Evolutionary conservation across 2,113 vertebrate genomes (phyloP).

Genomic region (Actenoides lindsayi): DNA sequence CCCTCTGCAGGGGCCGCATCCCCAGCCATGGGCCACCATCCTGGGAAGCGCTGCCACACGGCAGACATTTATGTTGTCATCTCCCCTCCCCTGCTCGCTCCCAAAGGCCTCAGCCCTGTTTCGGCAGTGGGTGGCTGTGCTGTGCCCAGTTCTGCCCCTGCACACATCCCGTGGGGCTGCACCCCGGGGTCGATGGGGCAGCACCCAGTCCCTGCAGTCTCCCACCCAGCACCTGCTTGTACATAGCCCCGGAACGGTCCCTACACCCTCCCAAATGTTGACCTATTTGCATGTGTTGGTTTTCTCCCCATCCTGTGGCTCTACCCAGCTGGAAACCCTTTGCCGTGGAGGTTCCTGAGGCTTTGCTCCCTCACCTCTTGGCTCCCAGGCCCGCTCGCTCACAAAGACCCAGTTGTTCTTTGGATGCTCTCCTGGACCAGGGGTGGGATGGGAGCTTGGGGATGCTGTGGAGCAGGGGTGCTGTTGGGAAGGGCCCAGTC

Average conservation of each 20-base stretch:
- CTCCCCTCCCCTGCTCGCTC: not conserved
- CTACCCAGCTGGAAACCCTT: not conserved
- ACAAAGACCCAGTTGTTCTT: not conserved
- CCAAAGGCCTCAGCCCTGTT: not conserved
- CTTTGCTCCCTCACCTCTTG: not conserved
- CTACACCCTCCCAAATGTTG: not conserved
- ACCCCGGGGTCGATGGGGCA: rapidly evolving
- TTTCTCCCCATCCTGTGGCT: not conserved
- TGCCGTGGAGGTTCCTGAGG: not conserved
- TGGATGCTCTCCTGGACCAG: not conserved
- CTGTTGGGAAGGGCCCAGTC: not conserved
- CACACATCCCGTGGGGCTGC: not conserved
- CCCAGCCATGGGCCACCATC: not conserved
- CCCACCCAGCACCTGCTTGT: not conserved
- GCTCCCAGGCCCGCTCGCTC: not conserved
- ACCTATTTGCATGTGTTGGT: slow-evolving; percentile 16
- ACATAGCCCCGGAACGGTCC: not conserved
- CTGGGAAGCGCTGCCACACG: not conserved
- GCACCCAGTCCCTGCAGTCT: not conserved
- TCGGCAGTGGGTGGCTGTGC: not conserved
- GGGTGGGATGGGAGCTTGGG: rapidly evolving
- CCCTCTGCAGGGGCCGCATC: not conserved
- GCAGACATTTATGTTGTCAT: not conserved
- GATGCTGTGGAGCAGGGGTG: not conserved
- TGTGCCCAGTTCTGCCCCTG: not conserved